Evolutionary conservation across 2,888 invertebrate species (phyloP), one percentile per base, ranked within the genome.

Genomic region (Pycnomerus fuliginosus): DNA sequence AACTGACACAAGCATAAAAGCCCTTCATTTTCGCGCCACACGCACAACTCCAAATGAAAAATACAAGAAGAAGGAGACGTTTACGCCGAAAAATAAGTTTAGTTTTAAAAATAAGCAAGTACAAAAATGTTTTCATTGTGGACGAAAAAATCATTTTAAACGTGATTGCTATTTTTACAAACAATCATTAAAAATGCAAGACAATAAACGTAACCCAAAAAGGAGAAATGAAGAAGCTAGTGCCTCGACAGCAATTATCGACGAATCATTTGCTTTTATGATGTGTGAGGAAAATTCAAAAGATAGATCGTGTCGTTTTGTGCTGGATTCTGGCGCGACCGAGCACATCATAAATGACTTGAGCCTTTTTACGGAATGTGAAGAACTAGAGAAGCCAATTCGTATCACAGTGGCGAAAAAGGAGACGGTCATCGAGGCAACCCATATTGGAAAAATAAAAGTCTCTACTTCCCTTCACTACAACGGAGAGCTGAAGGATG

Each of bases 401-500:
- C 5, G 8, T 7, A 20, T 20, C 8, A 8, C 20, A 20, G 20
- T 20, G 8, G 20, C 20, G 20, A 20, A 20, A 8, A 20, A 20
- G 20, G 20, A 20, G 8, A 8, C 20, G 20, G 5, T 5, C 20
- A 20, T 20, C 8, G 5, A 7, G 20, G 20, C 20, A 54, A 20
- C 20, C 5, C 20, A 20, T 8, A 8, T 20, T 20, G 20, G 20
- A 20, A 7, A 8, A 5, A 20, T 20, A 7, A 8, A 20, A 8
- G 20, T 20, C 20, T 8, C 8, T 5, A 20, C 20, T 8, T 7
- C 5, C 20, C 8, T 20, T 5, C 5, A 8, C 5, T 8, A 20
- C 20, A 8, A 36, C 16, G 52, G 49, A 24, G 17, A 27, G 7
- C 36, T 57, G 7, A 42, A 56, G 17, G 30, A 53, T 14, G 52